Percentiles rank a stretch among this genome's conserved stretches.
Evolutionary conservation across 2,113 vertebrate genomes (phyloP).

Genomic region (Colaptes auratus): DNA sequence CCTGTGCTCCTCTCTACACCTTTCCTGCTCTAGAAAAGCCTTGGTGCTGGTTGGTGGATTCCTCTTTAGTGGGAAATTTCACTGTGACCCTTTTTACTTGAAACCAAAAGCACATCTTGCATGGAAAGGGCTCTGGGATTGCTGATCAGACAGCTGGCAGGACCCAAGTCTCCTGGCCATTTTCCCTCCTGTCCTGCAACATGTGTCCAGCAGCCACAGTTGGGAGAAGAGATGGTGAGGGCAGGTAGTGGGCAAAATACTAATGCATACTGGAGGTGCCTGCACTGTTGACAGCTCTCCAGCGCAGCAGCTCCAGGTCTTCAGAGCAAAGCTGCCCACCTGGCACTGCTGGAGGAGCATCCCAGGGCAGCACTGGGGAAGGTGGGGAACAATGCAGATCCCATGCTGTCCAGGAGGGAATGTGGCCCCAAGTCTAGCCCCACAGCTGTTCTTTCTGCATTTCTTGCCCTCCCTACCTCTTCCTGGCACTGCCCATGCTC

Average conservation of each 20-base stretch:
- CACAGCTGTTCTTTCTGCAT: not conserved
- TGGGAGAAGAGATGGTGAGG: not conserved
- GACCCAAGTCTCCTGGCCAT: not conserved
- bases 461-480: not conserved
- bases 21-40: not conserved
- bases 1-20: not conserved
- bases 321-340: not conserved
- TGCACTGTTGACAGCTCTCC: not conserved
- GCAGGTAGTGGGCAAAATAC: not conserved
- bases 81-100: not conserved
- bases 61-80: not conserved
- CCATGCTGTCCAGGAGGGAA: rapidly evolving
- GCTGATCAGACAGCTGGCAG: not conserved
- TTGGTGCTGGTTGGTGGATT: not conserved
- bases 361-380: not conserved
- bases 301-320: not conserved
- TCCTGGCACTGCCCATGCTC: not conserved
- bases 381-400: not conserved
- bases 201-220: not conserved
- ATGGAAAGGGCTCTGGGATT: not conserved
- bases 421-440: not conserved
- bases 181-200: not conserved
- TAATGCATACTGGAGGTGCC: rapidly evolving
- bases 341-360: not conserved
- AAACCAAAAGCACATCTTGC: not conserved